These are phyloP conservation scores for Unio pictorum DNA, from an alignment of 2,888 invertebrate species.

Conservation along the genomic window DNA sequence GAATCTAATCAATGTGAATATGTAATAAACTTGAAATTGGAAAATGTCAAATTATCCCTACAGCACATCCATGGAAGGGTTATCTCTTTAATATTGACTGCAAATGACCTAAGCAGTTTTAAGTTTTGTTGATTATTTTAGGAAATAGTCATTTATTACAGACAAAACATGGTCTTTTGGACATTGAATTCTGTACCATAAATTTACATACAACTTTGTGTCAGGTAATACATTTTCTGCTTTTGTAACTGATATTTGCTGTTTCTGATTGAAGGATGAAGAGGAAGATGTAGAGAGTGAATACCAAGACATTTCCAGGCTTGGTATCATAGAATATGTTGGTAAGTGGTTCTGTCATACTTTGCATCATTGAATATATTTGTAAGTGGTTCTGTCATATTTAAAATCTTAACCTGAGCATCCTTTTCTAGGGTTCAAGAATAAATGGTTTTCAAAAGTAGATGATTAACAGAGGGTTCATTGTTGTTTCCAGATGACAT, in stretches of 20 bases:
- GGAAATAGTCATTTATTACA: neutral
- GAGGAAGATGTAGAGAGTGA: constrained; percentile 69
- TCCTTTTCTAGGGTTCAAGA: no score
- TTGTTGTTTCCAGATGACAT: no score
- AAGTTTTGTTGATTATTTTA: neutral
- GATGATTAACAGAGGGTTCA: no score
- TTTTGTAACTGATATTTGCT: neutral
- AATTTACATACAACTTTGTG: neutral
- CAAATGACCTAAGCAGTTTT: no score
- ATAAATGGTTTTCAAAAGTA: no score
- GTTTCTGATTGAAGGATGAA: constrained; percentile 45
- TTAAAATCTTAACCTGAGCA: no score
- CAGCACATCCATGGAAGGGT: no score
- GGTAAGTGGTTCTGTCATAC: constrained; percentile 67
- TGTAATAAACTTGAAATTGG: no score
- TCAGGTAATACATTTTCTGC: neutral
- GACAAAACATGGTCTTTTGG: neutral
- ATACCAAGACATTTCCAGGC: constrained; percentile 81
- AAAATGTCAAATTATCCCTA: no score
- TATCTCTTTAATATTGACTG: no score
- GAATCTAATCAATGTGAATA: no score
- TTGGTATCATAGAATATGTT: constrained; percentile 87
- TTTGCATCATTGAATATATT: constrained; percentile 77
- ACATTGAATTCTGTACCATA: neutral
- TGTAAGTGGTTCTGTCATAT: constrained; percentile 67